Evolutionary conservation across 1,140 invertebrate genomes (phyloP).

Genomic region (Dolichoris vasculosae): DNA sequence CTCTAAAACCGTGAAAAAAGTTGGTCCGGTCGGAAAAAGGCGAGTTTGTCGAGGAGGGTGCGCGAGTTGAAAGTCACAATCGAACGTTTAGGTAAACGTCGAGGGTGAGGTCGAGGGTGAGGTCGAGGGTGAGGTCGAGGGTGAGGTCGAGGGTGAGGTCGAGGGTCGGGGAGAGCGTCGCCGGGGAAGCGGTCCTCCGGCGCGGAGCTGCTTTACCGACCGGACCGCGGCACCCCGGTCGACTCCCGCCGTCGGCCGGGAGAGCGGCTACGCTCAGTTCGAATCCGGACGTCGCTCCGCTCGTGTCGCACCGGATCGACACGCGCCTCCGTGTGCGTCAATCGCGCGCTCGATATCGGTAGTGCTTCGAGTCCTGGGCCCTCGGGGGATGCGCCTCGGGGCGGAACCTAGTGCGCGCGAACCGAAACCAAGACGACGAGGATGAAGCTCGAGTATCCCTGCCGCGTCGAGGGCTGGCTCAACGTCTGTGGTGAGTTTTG

Average conservation of each 20-base stretch:
- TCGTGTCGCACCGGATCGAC: slow-evolving; percentile 40
- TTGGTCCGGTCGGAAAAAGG: no score
- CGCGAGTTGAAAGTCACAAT: no score
- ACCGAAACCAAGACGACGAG: neutral
- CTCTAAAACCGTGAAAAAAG: no score
- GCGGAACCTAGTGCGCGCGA: neutral
- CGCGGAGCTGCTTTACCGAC: neutral
- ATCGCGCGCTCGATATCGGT: slow-evolving; percentile 43
- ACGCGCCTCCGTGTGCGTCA: slow-evolving; percentile 52
- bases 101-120: no score
- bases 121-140: no score
- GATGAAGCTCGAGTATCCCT: slow-evolving; percentile 77
- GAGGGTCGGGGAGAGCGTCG: neutral
- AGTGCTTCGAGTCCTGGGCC: neutral
- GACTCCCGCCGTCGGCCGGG: neutral
- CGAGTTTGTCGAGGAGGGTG: no score
- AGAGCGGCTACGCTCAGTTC: slow-evolving; percentile 61
- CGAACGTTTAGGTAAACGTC: no score
- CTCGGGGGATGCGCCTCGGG: slow-evolving; percentile 1
- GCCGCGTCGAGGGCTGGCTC: slow-evolving; percentile 79
- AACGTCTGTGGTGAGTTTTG: slow-evolving; percentile 77
- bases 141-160: no score
- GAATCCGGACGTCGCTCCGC: slow-evolving; percentile 64
- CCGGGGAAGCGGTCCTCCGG: neutral
- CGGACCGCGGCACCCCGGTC: neutral